phyloP scores from a whole-genome alignment of 2,797 vertebrate genomes.

The Pyrocephalus nanus region DNA sequence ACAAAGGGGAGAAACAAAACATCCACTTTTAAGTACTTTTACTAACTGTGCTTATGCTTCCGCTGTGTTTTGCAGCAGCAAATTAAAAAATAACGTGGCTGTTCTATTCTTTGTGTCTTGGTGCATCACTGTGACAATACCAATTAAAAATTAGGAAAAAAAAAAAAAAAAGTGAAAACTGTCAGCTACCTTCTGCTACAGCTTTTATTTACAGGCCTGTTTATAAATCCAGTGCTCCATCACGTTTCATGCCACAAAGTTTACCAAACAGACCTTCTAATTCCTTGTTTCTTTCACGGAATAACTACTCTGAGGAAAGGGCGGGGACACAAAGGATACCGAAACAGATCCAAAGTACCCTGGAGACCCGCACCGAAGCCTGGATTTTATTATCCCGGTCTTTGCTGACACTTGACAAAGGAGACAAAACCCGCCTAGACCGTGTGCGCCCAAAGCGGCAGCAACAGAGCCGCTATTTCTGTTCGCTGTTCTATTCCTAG shows the following conservation, averaged over 20 bases:
- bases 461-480: neutral
- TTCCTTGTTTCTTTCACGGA: neutral
- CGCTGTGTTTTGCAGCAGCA: neutral
- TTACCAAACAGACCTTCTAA: neutral
- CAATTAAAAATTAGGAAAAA: neutral
- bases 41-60: neutral
- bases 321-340: too few relatives aligned
- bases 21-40: neutral
- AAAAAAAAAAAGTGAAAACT: neutral
- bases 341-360: neutral
- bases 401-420: neutral
- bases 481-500: neutral
- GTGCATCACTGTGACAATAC: rapidly evolving
- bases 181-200: neutral
- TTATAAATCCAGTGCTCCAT: neutral
- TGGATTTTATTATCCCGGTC: rapidly evolving
- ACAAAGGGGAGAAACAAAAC: neutral
- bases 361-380: neutral
- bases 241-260: rapidly evolving
- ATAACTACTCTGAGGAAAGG: neutral
- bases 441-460: rapidly evolving
- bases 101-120: neutral
- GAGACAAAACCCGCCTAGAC: neutral
- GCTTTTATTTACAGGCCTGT: neutral
- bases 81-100: neutral